A percentile compares a stretch with the other conserved stretches of the same genome.
Evolutionary conservation across 2,888 invertebrate species (phyloP).

Genomic region (Thymelicus lineola): DNA sequence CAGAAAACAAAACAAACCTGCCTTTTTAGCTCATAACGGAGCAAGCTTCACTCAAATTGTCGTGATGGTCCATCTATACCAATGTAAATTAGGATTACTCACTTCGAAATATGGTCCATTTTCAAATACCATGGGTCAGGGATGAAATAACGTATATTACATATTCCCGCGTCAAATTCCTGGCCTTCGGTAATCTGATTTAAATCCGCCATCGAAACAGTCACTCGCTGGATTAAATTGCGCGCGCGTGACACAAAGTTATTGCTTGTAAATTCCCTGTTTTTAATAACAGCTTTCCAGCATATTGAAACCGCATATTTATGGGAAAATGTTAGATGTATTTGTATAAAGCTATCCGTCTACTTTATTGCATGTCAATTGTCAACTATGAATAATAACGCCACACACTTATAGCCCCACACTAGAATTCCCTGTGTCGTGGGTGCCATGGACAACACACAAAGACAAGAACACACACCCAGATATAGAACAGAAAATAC

Average conservation of each 20-base stretch:
- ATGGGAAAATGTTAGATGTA: conserved; percentile 5
- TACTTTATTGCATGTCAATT: too few relatives aligned
- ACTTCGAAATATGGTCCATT: conserved; percentile 1
- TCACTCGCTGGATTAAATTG: conserved; percentile 47
- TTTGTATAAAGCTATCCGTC: conserved; percentile 4
- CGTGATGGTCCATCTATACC: background rate
- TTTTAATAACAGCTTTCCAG: conserved; percentile 44
- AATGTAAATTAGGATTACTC: background rate
- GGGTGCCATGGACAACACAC: too few relatives aligned
- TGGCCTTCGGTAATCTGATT: conserved; percentile 50
- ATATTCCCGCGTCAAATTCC: conserved; percentile 34
- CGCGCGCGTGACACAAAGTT: conserved; percentile 42
- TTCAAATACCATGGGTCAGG: conserved; percentile 10
- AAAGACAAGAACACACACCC: too few relatives aligned
- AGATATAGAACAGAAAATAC: too few relatives aligned
- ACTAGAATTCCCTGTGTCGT: too few relatives aligned
- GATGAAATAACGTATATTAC: conserved; percentile 29
- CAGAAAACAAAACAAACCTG: background rate
- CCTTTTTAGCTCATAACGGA: conserved; percentile 14
- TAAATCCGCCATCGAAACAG: conserved; percentile 52
- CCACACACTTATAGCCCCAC: too few relatives aligned
- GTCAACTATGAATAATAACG: too few relatives aligned
- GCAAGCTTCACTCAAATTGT: background rate
- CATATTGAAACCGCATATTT: conserved; percentile 14
- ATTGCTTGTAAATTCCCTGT: conserved; percentile 47